These are phyloP conservation scores for Invenusta paracnida DNA, from an alignment of 2,888 invertebrate genomes.

Conservation along the genomic window DNA sequence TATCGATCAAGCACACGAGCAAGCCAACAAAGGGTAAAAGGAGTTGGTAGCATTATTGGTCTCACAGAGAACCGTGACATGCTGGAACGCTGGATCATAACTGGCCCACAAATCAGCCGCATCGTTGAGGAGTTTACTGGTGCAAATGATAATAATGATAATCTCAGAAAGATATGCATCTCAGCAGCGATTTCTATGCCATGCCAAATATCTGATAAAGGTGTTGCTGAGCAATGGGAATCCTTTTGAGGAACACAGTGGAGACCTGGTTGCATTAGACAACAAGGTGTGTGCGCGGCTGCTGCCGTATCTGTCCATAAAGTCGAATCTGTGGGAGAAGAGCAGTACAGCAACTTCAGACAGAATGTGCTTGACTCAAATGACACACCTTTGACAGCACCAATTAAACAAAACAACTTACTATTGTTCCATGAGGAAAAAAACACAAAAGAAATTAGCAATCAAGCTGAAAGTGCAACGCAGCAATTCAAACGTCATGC, in stretches of 20 bases:
- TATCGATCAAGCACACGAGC: constrained; percentile 44
- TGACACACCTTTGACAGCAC: constrained; percentile 38
- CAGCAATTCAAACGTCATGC: constrained; percentile 16
- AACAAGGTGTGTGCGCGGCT: background rate
- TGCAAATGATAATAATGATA: constrained; percentile 24
- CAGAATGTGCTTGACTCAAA: constrained; percentile 36
- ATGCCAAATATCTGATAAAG: constrained; percentile 39
- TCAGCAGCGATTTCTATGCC: constrained; percentile 41
- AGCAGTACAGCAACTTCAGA: constrained; percentile 20
- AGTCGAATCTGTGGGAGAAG: background rate
- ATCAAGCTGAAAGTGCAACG: background rate
- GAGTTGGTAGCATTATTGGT: constrained; percentile 36
- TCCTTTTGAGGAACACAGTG: constrained; percentile 1
- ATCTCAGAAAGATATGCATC: constrained; percentile 40
- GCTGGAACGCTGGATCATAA: constrained; percentile 37
- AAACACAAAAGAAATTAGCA: background rate
- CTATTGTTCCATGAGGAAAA: constrained; percentile 38
- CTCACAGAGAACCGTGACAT: constrained; percentile 40
- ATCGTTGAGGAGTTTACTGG: constrained; percentile 35
- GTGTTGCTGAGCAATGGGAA: constrained; percentile 38
- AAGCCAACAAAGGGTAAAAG: constrained; percentile 44
- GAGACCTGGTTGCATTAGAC: constrained; percentile 18
- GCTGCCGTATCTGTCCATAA: constrained; percentile 4
- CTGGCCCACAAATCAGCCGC: constrained; percentile 36
- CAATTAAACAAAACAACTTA: constrained; percentile 39